Base-by-base conservation (phyloP, 2,888 invertebrate genomes). In the Microplitis manilae region DNA sequence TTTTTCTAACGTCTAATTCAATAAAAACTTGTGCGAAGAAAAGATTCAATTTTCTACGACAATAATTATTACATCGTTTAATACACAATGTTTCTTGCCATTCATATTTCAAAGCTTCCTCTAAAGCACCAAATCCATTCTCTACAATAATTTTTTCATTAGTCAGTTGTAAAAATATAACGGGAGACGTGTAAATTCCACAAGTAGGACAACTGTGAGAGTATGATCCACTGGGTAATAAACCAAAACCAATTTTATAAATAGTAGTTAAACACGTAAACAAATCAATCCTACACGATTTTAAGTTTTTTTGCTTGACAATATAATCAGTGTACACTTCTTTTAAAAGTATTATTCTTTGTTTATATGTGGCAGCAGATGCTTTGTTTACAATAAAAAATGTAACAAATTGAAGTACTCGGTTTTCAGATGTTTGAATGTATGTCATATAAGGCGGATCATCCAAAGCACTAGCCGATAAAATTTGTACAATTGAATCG, bases 401-500 rank as follows among this genome's bases (percentile, higher is more conserved):
- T 38, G 41, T 9, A 8, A 73, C 13, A 69, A 77, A 77, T 50
- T 73, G 73, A 41, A 77, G 40, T 39, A 67, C 39, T 61, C 68
- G 38, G 50, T 68, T 77, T 41, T 67, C 67, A 30, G 69, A 73
- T 68, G 30, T 64, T 13, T 69, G 40, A 13, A 74, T 50, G 15
- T 8, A 73, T 50, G 39, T 40, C 64, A 61, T 62, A 60, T 77
- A 77, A 7, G 68, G n/a, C 6, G 73, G n/a, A 61, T 69, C 73
- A 30, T 68, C 73, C 68, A 77, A 60, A 13, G 77, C 73, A 73
- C 73, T 64, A 40, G 64, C 73, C 59, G 73, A 50, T 30, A 73
- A 68, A 61, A 73, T 73, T 73, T 77, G 73, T 67, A 77, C 67
- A 8, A 61, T n/a, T 9, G 69, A 68, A 61, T 77, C 73, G 50